Evolutionary conservation across 2,888 invertebrate genomes (phyloP), one percentile per base, ranked within the genome.

Genomic region (Ichneumoninae sp.): DNA sequence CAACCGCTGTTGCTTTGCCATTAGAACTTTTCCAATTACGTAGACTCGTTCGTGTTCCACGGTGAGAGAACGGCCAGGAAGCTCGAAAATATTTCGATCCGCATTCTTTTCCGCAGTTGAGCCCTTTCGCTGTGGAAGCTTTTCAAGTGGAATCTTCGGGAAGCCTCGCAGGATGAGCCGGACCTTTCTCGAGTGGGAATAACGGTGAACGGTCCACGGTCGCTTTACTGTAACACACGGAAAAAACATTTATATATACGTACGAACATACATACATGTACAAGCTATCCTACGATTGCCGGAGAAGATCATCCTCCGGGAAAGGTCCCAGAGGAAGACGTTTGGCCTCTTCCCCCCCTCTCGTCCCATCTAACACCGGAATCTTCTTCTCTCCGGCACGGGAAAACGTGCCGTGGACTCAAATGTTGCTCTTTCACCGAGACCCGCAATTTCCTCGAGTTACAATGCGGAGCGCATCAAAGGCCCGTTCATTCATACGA

Each of bases 11-110:
- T 69, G 73, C 78, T 81, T 52, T 69, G 70, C 68, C 47, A 30
- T 65, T 47, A 50, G 66, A 85, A 85, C 81, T 85, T 85, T 85
- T 85, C 81, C 84, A 85, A 85, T 85, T 85, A 85, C 77, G 40
- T 65, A 44, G 69, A 70, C 70, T 75, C 70, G 74, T 70, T 70
- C 65, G 63, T 22, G 30, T 26, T 13, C 63, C 19, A 47, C 16
- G 22, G 13, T 52, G 57, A 13, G 57, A 47, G 57, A 75, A 69
- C 19, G 33, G 57, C 33, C 4, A 30, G 33, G 44, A 7, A 65
- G 65, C 44, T 22, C 10, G 63, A 75, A 81, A 75, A 85, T 85
- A 81, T 85, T 85, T 85, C 84, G 78, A 69, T 81, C 40, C 50
- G 74, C 78, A 78, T 85, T 85, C 81, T 81, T 75, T 70, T 16